Conservation (phyloP, 2,113 vertebrate genomes). For the Mobula hypostoma region DNA sequence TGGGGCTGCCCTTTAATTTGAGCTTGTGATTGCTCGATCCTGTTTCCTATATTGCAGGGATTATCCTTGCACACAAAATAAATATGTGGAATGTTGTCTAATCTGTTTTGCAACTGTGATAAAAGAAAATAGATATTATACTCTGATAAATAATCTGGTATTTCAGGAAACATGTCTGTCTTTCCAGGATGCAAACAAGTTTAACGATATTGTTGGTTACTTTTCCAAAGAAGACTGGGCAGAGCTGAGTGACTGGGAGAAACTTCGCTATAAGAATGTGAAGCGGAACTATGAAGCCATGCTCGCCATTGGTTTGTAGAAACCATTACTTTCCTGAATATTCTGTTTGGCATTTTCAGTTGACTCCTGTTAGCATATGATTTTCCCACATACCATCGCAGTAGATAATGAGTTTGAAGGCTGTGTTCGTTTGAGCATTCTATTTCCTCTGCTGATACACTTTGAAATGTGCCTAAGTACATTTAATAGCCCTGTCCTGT, state of each 20-base stretch:
- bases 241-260: slow-evolving; percentile 48
- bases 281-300: slow-evolving; percentile 48
- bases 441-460: not conserved
- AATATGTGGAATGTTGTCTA: not conserved
- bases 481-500: not conserved
- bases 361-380: no score
- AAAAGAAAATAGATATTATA: not conserved
- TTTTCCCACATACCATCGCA: not conserved
- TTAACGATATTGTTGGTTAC: slow-evolving; percentile 44
- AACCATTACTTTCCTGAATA: not conserved
- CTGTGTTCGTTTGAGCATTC: not conserved
- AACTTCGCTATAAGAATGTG: slow-evolving; percentile 46
- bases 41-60: not conserved
- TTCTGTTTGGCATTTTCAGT: not conserved
- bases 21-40: no score
- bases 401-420: not conserved
- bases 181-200: slow-evolving; percentile 38
- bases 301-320: slow-evolving; percentile 43
- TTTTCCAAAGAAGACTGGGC: slow-evolving; percentile 50
- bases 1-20: no score
- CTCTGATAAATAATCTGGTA: not conserved
- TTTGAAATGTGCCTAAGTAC: not conserved
- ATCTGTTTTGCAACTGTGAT: not conserved
- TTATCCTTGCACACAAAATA: not conserved
- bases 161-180: not conserved